Base-by-base conservation (phyloP, 92 coral and sea anemone species). In the Isaurus tuberculatus region DNA sequence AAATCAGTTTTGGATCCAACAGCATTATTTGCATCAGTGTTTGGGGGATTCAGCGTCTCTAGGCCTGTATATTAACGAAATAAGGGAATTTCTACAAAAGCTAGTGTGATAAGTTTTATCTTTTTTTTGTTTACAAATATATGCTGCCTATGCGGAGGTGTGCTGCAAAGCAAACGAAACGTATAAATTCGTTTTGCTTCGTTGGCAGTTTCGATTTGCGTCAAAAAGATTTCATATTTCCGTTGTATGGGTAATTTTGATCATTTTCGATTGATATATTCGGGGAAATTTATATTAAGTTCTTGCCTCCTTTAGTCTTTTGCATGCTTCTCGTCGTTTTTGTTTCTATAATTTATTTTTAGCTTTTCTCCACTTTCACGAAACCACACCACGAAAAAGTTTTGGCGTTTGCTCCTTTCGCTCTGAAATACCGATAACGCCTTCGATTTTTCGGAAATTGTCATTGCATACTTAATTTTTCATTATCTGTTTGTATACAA, bases 201-300 rank as follows among this genome's bases (percentile, higher is more conserved):
- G 73, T 68, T 44, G 37, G 43, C 49, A 68, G 37, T 68, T 68
- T 68, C 49, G 73, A 69, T 69, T 30, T 23, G 1, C 20, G 20
- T n/a, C n/a, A n/a, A 29, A 72, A 40, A 7, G 57, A 42, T 19
- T 11, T 25, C 0, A 23, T 4, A 5, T n/a, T 36, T 22, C 0
- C 2, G 4, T 36, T 15, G 0, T 4, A 13, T 16, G 15, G 4
- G 64, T 30, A 6, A 29, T 23, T 19, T 74, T 37, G 2, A 3
- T n/a, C n/a, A n/a, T n/a, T 10, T 74, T 13, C 10, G 26, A 27
- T 63, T 51, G 66, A 20, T n/a, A 2, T 31, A 27, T 7, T 10
- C 8, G 17, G 15, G 8, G 51, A 17, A 32, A 44, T 4, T 5
- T 8, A 32, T 51, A 8, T 16, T 25, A 49, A 27, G 20, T 16